Conservation (phyloP, 2,888 invertebrate species). For the Hermaeophaga mercurialis region DNA sequence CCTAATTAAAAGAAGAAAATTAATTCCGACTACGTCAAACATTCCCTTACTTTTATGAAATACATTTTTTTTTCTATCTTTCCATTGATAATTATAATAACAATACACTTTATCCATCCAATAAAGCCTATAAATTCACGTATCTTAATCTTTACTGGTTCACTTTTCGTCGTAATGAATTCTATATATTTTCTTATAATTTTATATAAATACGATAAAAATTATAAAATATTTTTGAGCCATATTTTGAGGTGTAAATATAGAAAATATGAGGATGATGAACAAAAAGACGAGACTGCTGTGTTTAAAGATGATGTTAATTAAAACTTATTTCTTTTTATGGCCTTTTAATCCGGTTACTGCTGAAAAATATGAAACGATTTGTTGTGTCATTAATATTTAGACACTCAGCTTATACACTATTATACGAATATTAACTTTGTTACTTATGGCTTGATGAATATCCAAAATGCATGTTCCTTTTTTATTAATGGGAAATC, state of each 20-base stretch:
- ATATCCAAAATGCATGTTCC: too few species aligned
- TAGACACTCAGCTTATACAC: too few species aligned
- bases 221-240: constrained; percentile 27
- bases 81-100: constrained; percentile 6
- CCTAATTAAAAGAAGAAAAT: constrained; percentile 21
- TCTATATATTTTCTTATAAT: constrained; percentile 28
- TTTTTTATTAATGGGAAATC: too few species aligned
- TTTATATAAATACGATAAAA: constrained; percentile 26
- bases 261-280: constrained; percentile 24
- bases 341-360: too few species aligned
- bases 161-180: constrained; percentile 19
- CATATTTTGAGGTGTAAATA: constrained; percentile 26
- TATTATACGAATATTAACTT: too few species aligned
- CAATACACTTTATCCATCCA: background rate
- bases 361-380: too few species aligned
- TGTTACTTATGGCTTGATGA: too few species aligned
- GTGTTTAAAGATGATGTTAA: constrained; percentile 23
- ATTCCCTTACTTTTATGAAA: constrained; percentile 24
- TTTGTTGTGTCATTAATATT: too few species aligned
- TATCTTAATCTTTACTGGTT: background rate
- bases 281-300: constrained; percentile 29
- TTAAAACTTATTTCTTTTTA: too few species aligned
- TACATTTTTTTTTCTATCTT: constrained; percentile 19
- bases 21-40: constrained; percentile 14
- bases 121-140: background rate